phyloP scores from a whole-genome alignment of 2,797 vertebrate species.

The Neostethus bicornis region DNA sequence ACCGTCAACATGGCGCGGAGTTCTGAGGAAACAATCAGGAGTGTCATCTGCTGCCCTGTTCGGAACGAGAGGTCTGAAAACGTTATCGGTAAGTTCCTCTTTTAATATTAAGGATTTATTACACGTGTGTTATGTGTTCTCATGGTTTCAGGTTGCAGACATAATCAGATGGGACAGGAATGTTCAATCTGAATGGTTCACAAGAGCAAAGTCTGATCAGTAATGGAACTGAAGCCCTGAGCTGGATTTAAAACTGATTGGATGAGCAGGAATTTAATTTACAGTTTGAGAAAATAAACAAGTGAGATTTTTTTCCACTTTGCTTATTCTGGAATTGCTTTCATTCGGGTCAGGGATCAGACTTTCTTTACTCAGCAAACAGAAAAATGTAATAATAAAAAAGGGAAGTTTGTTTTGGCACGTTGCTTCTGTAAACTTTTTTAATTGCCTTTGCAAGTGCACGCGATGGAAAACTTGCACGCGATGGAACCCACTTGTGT shows the following conservation, averaged over 20 bases:
- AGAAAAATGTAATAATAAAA: background rate
- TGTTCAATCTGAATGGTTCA: no score
- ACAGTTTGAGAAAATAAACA: background rate
- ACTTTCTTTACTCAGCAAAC: background rate
- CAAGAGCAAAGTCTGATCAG: no score
- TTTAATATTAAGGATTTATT: constrained; percentile 1
- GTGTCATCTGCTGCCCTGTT: constrained; percentile 63
- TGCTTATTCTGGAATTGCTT: no score
- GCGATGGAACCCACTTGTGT: no score
- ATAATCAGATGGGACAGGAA: background rate
- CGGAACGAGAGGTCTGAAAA: constrained; percentile 58
- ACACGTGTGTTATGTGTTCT: background rate
- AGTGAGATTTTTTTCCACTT: no score
- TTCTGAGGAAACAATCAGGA: constrained; percentile 35
- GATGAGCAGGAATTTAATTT: background rate
- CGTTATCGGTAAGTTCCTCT: constrained; percentile 52
- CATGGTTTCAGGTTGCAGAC: background rate
- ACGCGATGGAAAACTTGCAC: background rate
- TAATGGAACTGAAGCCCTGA: no score
- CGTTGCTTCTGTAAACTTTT: background rate
- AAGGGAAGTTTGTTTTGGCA: background rate
- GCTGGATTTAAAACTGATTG: background rate
- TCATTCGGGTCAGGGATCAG: background rate
- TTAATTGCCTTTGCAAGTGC: background rate
- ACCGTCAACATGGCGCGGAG: constrained; percentile 48